These are phyloP conservation scores for Odontomyia ornata DNA, from an alignment of 2,888 invertebrate species.

Conservation along the genomic window DNA sequence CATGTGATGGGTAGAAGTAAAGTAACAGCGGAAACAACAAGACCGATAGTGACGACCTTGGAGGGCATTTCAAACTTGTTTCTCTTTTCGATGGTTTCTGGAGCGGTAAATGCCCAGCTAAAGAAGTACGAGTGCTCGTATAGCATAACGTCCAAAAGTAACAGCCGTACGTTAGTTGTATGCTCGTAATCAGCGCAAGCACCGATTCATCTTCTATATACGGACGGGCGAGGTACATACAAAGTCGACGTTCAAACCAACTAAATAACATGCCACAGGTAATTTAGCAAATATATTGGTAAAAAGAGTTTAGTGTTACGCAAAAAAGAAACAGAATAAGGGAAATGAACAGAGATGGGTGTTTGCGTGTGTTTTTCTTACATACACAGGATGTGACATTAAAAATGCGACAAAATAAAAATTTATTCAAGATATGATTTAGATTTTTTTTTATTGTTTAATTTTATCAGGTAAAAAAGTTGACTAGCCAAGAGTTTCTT, in stretches of 20 bases:
- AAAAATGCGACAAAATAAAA: too few species aligned
- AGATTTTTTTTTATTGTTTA: too few species aligned
- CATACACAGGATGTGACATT: too few species aligned
- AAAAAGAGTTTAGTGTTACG: background rate
- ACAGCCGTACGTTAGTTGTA: background rate
- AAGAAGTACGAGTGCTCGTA: too few species aligned
- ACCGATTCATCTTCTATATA: conserved; percentile 1
- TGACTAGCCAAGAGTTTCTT: too few species aligned
- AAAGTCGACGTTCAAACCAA: too few species aligned
- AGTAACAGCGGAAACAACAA: background rate
- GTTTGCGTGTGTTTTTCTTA: too few species aligned
- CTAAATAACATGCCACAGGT: background rate
- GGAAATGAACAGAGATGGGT: too few species aligned
- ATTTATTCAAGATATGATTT: too few species aligned
- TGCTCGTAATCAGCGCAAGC: background rate
- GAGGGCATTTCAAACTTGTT: conserved; percentile 35
- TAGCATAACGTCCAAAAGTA: conserved; percentile 1
- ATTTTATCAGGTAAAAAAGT: too few species aligned
- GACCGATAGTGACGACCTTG: conserved; percentile 21
- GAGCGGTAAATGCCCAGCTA: conserved; percentile 11
- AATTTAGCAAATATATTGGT: conserved; percentile 1
- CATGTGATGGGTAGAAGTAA: background rate
- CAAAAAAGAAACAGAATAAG: background rate
- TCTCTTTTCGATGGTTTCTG: conserved; percentile 34
- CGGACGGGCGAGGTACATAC: background rate